Evolutionary conservation across 2,888 invertebrate species (phyloP).

Genomic region (Limulus polyphemus): DNA sequence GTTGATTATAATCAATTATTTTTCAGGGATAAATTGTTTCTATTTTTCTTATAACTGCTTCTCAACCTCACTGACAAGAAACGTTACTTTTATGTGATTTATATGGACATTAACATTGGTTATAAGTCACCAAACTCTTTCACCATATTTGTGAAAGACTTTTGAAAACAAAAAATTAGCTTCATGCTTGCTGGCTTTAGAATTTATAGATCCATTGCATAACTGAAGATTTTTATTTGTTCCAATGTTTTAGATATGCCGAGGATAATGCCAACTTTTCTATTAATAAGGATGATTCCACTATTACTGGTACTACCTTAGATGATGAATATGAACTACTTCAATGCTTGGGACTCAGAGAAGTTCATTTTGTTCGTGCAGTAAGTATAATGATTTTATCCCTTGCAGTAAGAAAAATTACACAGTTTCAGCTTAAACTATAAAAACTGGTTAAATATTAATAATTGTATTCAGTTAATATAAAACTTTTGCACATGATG

Average conservation of each 20-base stretch:
- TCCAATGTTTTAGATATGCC: conserved; percentile 34
- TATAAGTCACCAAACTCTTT: too few species aligned
- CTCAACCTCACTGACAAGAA: neutral
- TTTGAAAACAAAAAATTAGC: too few species aligned
- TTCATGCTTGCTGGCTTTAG: too few species aligned
- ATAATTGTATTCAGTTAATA: too few species aligned
- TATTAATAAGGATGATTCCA: conserved; percentile 45
- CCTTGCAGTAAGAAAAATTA: neutral
- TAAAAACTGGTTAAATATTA: too few species aligned
- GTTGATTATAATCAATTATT: too few species aligned
- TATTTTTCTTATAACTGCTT: neutral
- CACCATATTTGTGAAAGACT: too few species aligned
- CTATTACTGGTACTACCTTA: conserved; percentile 41
- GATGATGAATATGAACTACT: conserved; percentile 40
- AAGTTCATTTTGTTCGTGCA: conserved; percentile 39
- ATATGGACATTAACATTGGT: too few species aligned
- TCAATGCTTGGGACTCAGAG: conserved; percentile 40
- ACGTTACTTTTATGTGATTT: neutral
- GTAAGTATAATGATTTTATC: conserved; percentile 34
- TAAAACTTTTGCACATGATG: too few species aligned
- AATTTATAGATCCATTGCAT: too few species aligned
- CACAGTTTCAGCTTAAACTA: neutral
- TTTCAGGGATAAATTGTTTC: neutral
- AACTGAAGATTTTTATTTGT: too few species aligned
- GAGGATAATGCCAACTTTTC: conserved; percentile 44